phyloP scores from a whole-genome alignment of 2,888 invertebrate genomes.

The Alloplasta piceator region DNA sequence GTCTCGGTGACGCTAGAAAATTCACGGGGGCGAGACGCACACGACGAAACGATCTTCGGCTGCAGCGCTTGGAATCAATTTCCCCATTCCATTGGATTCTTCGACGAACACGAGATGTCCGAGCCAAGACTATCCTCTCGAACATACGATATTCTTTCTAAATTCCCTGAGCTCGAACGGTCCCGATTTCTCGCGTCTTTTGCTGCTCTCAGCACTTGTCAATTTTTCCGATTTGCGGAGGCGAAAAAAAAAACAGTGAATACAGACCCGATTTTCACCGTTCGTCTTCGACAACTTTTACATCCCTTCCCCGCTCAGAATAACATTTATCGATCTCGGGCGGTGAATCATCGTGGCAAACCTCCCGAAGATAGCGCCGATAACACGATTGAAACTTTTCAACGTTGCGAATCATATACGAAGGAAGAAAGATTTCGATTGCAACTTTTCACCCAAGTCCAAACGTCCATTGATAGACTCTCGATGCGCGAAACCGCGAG shows the following conservation, averaged over 20 bases:
- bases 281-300: constrained; percentile 22
- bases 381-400: constrained; percentile 28
- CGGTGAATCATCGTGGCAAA: constrained; percentile 2
- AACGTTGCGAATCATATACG: constrained; percentile 2
- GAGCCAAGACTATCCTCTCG: constrained; percentile 12
- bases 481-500: constrained; percentile 6
- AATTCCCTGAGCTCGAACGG: constrained; percentile 20
- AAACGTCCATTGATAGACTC: background rate
- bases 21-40: constrained; percentile 37
- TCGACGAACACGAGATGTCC: constrained; percentile 26
- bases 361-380: constrained; percentile 14
- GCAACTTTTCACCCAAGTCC: constrained; percentile 30
- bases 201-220: constrained; percentile 13
- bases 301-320: constrained; percentile 2
- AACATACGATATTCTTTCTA: background rate
- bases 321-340: constrained; percentile 31
- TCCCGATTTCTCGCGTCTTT: constrained; percentile 21
- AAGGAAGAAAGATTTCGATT: constrained; percentile 30
- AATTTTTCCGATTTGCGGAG: constrained; percentile 9
- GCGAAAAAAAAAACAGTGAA: constrained; percentile 1
- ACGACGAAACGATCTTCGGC: constrained; percentile 18
- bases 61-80: constrained; percentile 45
- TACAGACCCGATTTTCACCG: constrained; percentile 1
- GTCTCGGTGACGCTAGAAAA: constrained; percentile 28
- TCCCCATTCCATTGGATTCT: constrained; percentile 40